Conservation (phyloP, 1,140 invertebrate genomes). For the Cephus cinctus region DNA sequence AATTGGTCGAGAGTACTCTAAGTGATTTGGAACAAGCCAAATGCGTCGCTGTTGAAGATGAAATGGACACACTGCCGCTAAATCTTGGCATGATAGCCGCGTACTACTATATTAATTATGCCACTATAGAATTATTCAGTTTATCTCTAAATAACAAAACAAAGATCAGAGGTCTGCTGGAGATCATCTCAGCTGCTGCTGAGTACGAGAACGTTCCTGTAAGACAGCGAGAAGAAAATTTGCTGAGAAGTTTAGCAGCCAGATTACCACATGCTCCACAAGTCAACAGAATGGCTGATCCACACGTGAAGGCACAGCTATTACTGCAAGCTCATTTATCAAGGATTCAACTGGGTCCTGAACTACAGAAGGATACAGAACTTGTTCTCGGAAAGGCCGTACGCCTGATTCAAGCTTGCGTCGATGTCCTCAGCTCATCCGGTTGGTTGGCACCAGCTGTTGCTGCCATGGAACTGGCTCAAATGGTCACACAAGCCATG, state of each 20-base stretch:
- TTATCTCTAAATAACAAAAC: constrained; percentile 96
- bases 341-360: constrained; percentile 89
- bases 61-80: constrained; percentile 93
- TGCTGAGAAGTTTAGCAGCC: constrained; percentile 78
- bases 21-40: constrained; percentile 96
- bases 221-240: constrained; percentile 90
- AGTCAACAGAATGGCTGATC: constrained; percentile 85
- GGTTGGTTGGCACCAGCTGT: constrained; percentile 98
- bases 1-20: constrained; percentile 95
- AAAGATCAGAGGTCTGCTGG: constrained; percentile 93
- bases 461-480: constrained; percentile 98
- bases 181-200: constrained; percentile 97
- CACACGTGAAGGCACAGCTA: constrained; percentile 96
- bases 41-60: constrained; percentile 97
- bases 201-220: constrained; percentile 96
- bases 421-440: constrained; percentile 97
- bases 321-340: constrained; percentile 95
- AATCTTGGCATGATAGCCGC: constrained; percentile 99
- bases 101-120: constrained; percentile 99
- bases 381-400: constrained; percentile 84
- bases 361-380: constrained; percentile 96
- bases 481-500: constrained; percentile 99
- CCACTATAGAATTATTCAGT: constrained; percentile 98
- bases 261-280: constrained; percentile 72
- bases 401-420: constrained; percentile 95